Evolutionary conservation across 1,140 invertebrate genomes (phyloP), one percentile per base, ranked within the genome.

Genomic region (Psix sp.): DNA sequence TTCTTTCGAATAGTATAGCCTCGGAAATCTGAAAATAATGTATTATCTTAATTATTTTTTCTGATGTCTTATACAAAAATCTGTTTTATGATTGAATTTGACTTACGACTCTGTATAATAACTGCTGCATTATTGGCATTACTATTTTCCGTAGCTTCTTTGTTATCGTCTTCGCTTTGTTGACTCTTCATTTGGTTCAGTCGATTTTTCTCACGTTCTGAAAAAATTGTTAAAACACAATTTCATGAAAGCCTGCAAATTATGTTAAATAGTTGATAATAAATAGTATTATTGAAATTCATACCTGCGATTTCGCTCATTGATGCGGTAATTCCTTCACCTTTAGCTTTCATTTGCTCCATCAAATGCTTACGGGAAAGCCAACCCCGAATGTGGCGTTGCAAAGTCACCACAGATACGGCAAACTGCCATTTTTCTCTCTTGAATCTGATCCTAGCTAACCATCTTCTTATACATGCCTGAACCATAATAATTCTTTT

Each of bases 401-500:
- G 92, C 3, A 93, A 76, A 0, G 91, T 93, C 1, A 93, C 86
- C 4, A 91, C 90, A 3, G 91, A 92, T 20, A 89, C 88, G 0
- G 91, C 90, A 77, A 92, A 88, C 66, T 90, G 88, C 82, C 88
- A 90, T 52, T 90, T 90, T 31, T 90, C 83, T 20, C 88, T 86
- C 49, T 88, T 84, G 81, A 89, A 91, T 20, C 87, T 80, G 1
- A 89, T 87, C 35, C 88, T 89, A 0, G 92, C 93, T 4, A 94
- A 77, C 91, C 93, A 95, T 51, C 92, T 88, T 15, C 94, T 87
- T 0, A 92, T 88, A 63, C 89, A 91, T 0, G 93, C 88, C 85
- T 95, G 94, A 0, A 94, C 90, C 57, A 91, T 81, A 0, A 94
- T 87, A 15, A 95, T 91, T 76, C 91, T 93, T 39, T 89, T 88